Base-by-base conservation (phyloP, 2,888 invertebrate species). In the Leptogaster cylindrica region DNA sequence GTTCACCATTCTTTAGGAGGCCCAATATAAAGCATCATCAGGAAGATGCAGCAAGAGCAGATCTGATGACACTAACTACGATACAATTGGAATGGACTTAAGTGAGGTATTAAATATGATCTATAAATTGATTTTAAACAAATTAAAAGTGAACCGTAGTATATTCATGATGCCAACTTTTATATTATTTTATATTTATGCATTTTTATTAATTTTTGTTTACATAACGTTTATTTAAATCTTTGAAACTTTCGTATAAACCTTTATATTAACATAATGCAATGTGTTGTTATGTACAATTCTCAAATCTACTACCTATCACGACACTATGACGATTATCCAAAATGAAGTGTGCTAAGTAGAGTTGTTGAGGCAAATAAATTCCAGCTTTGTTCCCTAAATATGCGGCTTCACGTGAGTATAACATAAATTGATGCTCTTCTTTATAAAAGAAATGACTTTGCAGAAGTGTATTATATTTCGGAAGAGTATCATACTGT, bases 11-110 rank as follows among this genome's bases (percentile, higher is more conserved):
- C 78, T 77, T 80, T 65, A 65, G 65, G 65, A 48, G 18, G 48
- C 48, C 18, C 28, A 31, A 82, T 65, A 82, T 82, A 61, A n/a
- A n/a, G n/a, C n/a, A n/a, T n/a, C n/a, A n/a, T n/a, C n/a, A 83
- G 84, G 14, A 48, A 44, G 12, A 27, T 10, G 31, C 10, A 23
- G 25, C 20, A 50, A 51, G 23, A 27, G 14, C 18, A 16, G 10
- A 10, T 28, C 12, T 48, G 85, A 84, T 68, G 88, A 89, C 77
- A 87, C 85, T 68, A 90, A 90, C 80, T 90, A 90, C 76, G 90
- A 90, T 73, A 87, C 88, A 73, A 89, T 90, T 70, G 89, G 89
- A 78, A 90, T 90, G 90, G 90, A 90, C 74, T 84, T 90, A 84
- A 90, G 90, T 83, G 87, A 87, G 86, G 90, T 87, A 85, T 16